phyloP scores from a whole-genome alignment of 2,113 vertebrate species.

The Poecilia latipinna region DNA sequence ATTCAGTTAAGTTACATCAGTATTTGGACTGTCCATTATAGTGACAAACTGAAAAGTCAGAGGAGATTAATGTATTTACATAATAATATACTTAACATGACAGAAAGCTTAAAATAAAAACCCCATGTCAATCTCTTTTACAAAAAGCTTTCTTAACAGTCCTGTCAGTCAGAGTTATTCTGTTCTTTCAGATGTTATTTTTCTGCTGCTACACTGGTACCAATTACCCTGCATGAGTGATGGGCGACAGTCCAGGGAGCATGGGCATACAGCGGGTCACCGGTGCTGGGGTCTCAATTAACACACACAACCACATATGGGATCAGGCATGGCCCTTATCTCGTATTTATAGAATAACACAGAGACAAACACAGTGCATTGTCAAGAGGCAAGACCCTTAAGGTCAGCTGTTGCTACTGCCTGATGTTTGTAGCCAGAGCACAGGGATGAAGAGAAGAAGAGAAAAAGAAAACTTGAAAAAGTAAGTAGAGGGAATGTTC shows the following conservation, averaged over 20 bases:
- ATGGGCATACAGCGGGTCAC: constrained; percentile 50
- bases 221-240: constrained; percentile 76
- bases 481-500: not conserved
- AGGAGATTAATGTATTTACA: not conserved
- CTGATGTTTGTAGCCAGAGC: constrained; percentile 43
- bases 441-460: not conserved
- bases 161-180: constrained; percentile 26
- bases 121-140: constrained; percentile 1
- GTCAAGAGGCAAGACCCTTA: constrained; percentile 51
- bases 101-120: not conserved
- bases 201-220: constrained; percentile 40
- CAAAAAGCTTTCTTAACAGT: constrained; percentile 5
- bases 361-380: constrained; percentile 46
- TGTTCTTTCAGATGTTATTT: constrained; percentile 9
- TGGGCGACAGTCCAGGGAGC: constrained; percentile 44
- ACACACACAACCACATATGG: constrained; percentile 64
- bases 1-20: not conserved
- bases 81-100: not conserved
- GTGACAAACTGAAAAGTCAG: not conserved
- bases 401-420: constrained; percentile 56
- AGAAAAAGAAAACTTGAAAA: constrained; percentile 16
- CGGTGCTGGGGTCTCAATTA: constrained; percentile 71
- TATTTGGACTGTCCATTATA: not conserved
- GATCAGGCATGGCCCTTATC: constrained; percentile 65
- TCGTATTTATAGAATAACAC: constrained; percentile 72